A percentile compares a stretch with the other conserved stretches of the same genome.
phyloP scores from a whole-genome alignment of 2,888 invertebrate genomes.

The Arctia plantaginis region DNA sequence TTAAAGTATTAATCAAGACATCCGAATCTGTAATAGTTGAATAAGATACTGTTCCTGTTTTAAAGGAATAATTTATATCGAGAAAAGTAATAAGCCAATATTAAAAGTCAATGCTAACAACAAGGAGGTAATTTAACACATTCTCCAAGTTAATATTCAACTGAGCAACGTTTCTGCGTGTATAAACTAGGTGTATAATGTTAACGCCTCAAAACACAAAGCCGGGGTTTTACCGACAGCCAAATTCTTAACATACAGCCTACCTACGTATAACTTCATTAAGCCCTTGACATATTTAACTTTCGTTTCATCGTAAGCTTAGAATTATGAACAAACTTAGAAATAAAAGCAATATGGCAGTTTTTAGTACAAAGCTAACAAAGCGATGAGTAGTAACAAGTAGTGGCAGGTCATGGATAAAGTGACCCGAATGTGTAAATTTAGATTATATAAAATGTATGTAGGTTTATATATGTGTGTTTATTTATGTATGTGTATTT shows the following conservation, averaged over 20 bases:
- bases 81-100: conserved; percentile 21
- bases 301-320: conserved; percentile 1
- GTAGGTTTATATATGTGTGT: no score
- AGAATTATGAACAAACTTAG: background rate
- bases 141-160: conserved; percentile 33
- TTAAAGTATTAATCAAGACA: no score
- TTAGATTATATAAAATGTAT: no score
- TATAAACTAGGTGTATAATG: conserved; percentile 25
- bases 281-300: conserved; percentile 21
- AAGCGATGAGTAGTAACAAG: no score
- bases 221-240: conserved; percentile 29
- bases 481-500: no score
- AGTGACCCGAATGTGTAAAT: no score
- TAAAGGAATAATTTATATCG: background rate
- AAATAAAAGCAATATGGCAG: background rate
- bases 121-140: conserved; percentile 23
- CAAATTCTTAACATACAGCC: conserved; percentile 24
- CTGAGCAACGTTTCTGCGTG: conserved; percentile 19
- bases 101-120: conserved; percentile 23
- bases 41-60: background rate
- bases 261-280: conserved; percentile 25
- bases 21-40: background rate
- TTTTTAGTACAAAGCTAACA: no score
- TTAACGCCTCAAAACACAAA: conserved; percentile 29
- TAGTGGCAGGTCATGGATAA: no score